Percentiles rank a stretch among this genome's conserved stretches.
Conservation (phyloP, 2,113 vertebrate species). For the human (Homo sapiens) region GRCh38 chrX:123194501-123195000, state of each 20-base stretch:
- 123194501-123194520: neutral
- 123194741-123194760: neutral
- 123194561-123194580: conserved; percentile 21
- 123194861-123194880: neutral
- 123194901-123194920: neutral
- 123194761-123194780: neutral
- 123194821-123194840: neutral
- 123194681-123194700: conserved; percentile 8
- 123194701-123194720: conserved; percentile 1
- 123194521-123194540: conserved; percentile 1
- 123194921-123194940: conserved; percentile 33
- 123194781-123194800: conserved; percentile 16
- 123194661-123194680: conserved; percentile 49
- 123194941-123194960: neutral
- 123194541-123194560: neutral
- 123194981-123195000: conserved; percentile 19
- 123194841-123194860: neutral
- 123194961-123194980: conserved; percentile 16
- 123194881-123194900: neutral
- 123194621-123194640: conserved; percentile 36
- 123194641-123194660: conserved; percentile 7
- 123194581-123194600: conserved; percentile 31
- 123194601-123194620: conserved; percentile 42
- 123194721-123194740: neutral
- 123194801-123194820: neutral